These are phyloP conservation scores for Ceyx margarethae DNA, from an alignment of 2,113 vertebrate genomes.

Conservation along the genomic window DNA sequence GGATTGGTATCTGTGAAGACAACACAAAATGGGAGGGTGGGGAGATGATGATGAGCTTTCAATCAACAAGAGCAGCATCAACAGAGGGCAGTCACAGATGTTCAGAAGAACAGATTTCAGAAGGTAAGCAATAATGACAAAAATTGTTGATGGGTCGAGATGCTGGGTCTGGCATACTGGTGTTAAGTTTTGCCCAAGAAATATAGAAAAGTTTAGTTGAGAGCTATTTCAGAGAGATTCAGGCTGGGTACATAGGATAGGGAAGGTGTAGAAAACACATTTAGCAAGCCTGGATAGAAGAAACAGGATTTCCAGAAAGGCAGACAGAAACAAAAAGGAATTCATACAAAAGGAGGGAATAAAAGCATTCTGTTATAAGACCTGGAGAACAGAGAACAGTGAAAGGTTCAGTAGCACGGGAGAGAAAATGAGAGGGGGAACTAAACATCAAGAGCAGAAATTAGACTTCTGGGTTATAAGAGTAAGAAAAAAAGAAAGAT, in stretches of 20 bases:
- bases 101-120: background rate
- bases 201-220: background rate
- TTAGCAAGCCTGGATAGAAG: background rate
- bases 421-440: background rate
- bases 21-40: background rate
- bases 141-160: background rate
- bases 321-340: background rate
- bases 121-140: background rate
- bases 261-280: background rate
- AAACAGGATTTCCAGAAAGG: background rate
- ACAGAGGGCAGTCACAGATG: background rate
- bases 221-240: background rate
- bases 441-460: background rate
- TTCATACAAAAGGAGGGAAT: background rate
- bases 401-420: background rate
- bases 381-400: background rate
- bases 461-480: background rate
- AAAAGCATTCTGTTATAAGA: background rate
- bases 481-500: background rate
- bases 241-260: background rate
- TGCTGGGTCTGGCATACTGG: background rate
- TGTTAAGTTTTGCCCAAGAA: background rate
- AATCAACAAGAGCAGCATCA: background rate
- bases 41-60: background rate
- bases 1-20: background rate